Percentiles rank a stretch among this genome's conserved stretches.
phyloP scores from a whole-genome alignment of 2,888 invertebrate genomes.

The Drosophila kambysellisi region DNA sequence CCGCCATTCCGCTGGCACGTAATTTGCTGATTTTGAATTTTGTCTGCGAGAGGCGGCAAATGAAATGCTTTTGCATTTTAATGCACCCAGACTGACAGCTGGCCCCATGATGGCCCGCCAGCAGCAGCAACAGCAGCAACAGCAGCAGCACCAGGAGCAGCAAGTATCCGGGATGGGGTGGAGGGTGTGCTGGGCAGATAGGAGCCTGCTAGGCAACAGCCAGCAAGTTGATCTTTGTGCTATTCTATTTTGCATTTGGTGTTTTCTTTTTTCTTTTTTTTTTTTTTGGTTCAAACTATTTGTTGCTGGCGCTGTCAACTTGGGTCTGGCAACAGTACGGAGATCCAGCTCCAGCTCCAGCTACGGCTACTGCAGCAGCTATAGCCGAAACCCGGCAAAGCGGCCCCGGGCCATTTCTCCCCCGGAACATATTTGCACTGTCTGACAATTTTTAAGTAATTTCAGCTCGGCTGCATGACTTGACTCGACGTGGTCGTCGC shows the following conservation, averaged over 20 bases:
- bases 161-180: neutral
- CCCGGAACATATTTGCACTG: conserved; percentile 77
- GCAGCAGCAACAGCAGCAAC: neutral
- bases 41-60: conserved; percentile 72
- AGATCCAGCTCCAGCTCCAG: conserved; percentile 10
- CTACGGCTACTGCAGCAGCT: conserved; percentile 17
- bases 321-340: conserved; percentile 26
- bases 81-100: conserved; percentile 76
- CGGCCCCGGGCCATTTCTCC: conserved; percentile 50
- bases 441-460: conserved; percentile 81
- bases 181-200: neutral
- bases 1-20: conserved; percentile 69
- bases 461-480: conserved; percentile 70
- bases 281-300: conserved; percentile 65
- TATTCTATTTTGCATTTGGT: conserved; percentile 37
- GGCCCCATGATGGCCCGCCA: conserved; percentile 56
- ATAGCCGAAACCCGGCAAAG: neutral
- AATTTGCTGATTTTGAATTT: conserved; percentile 81
- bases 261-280: conserved; percentile 8
- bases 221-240: conserved; percentile 68
- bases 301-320: conserved; percentile 78
- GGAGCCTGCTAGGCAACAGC: conserved; percentile 15
- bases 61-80: conserved; percentile 82
- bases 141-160: neutral
- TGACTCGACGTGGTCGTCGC: conserved; percentile 60